Evolutionary conservation across 1,140 invertebrate species (phyloP).

Genomic region (Leptinotarsa lineolata): DNA sequence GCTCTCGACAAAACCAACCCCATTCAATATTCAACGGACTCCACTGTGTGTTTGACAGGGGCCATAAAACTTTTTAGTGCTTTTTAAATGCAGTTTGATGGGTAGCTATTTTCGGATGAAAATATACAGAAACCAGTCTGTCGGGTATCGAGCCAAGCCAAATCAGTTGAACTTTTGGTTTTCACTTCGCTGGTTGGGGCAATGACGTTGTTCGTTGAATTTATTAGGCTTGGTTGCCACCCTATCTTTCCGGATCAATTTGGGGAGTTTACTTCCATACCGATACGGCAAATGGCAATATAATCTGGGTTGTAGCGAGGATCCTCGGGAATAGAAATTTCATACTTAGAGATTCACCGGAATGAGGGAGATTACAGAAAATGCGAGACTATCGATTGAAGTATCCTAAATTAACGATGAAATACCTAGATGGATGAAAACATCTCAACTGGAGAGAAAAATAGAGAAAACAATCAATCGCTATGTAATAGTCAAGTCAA

Average conservation of each 20-base stretch:
- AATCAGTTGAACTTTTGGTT: constrained; percentile 8
- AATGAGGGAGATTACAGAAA: too few relatives aligned
- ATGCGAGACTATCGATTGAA: too few relatives aligned
- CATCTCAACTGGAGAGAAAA: too few relatives aligned
- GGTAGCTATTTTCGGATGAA: constrained; percentile 9
- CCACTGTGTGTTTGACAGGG: neutral
- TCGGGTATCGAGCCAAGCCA: neutral
- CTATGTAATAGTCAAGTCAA: too few relatives aligned
- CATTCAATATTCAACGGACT: neutral
- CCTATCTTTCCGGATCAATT: constrained; percentile 8
- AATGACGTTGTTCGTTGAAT: neutral
- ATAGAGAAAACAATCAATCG: too few relatives aligned
- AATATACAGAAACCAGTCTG: neutral
- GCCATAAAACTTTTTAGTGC: constrained; percentile 9
- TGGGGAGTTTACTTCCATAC: neutral
- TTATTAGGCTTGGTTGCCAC: constrained; percentile 19
- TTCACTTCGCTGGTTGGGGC: constrained; percentile 3
- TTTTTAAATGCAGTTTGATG: constrained; percentile 18
- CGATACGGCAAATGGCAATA: neutral
- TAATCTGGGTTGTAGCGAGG: neutral
- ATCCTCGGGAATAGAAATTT: too few relatives aligned
- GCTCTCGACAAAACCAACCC: too few relatives aligned
- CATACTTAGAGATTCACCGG: too few relatives aligned
- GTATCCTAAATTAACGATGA: too few relatives aligned
- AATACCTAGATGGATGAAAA: too few relatives aligned